phyloP scores from a whole-genome alignment of 64 coral and sea anemone genomes.

The Montipora foliosa region DNA sequence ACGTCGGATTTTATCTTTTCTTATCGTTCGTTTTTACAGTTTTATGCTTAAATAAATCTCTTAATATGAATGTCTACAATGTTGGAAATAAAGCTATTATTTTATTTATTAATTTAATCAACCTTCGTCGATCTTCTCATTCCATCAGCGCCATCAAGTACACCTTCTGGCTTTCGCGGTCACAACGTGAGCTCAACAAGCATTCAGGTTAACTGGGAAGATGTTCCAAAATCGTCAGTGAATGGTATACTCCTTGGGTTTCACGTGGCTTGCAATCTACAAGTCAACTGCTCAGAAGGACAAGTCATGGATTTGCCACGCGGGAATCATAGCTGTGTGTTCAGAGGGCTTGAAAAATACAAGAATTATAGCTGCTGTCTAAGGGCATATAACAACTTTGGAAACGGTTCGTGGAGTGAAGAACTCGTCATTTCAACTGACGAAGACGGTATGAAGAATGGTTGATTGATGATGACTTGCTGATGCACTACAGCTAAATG shows the following conservation, averaged over 20 bases:
- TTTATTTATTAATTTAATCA: not conserved
- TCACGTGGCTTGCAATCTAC: not conserved
- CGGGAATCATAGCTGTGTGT: not conserved
- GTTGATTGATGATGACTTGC: too few species aligned
- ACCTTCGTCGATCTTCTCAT: not conserved
- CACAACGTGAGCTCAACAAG: slow-evolving; percentile 43
- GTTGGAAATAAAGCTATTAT: too few species aligned
- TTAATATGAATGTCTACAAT: not conserved
- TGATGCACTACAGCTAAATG: not conserved
- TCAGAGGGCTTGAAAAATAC: slow-evolving; percentile 2
- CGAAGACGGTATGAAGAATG: slow-evolving; percentile 13
- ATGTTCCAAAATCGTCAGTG: not conserved
- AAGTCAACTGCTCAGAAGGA: not conserved
- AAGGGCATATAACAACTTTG: slow-evolving; percentile 35
- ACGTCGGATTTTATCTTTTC: too few species aligned
- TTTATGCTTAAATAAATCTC: too few species aligned
- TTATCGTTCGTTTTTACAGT: too few species aligned
- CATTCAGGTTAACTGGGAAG: not conserved
- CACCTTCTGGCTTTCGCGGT: slow-evolving; percentile 11
- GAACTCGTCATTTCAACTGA: slow-evolving; percentile 15
- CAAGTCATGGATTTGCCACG: not conserved
- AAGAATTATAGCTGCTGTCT: slow-evolving; percentile 1
- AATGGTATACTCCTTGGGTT: slow-evolving; percentile 25
- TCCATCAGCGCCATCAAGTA: not conserved
- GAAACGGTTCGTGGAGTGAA: slow-evolving; percentile 23